Conservation (phyloP, 1,140 invertebrate species). For the Venturia canescens region DNA sequence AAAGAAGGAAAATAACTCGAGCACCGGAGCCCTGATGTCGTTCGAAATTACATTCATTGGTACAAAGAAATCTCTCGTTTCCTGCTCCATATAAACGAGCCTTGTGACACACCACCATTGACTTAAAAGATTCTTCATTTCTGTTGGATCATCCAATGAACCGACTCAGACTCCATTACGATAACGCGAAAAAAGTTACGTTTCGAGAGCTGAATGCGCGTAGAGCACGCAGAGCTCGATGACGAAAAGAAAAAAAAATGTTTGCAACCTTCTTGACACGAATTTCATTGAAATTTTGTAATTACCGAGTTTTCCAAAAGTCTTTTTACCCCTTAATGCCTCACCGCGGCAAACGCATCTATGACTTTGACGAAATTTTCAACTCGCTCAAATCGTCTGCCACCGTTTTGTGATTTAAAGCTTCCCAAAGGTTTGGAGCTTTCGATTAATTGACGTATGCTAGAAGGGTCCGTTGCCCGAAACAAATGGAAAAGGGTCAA, state of each 20-base stretch:
- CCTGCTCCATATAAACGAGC: slow-evolving; percentile 1
- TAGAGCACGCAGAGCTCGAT: no score
- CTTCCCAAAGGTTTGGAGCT: neutral
- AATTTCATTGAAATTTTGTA: no score
- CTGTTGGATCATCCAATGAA: neutral
- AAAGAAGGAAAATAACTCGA: neutral
- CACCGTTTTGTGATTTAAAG: no score
- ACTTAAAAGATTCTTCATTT: neutral
- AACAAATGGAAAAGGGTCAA: slow-evolving; percentile 14
- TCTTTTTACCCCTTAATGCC: no score
- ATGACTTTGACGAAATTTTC: no score
- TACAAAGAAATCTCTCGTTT: slow-evolving; percentile 1
- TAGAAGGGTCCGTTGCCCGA: neutral
- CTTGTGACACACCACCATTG: neutral
- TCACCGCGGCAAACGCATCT: no score
- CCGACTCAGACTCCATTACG: no score
- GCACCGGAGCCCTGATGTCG: neutral
- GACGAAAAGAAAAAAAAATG: no score
- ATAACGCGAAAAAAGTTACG: neutral
- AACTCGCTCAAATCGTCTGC: no score
- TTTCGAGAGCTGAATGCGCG: neutral
- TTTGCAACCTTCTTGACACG: no score
- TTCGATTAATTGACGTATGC: neutral
- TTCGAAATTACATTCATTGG: slow-evolving; percentile 20
- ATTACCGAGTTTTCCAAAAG: no score